Evolutionary conservation across 1,140 invertebrate genomes (phyloP).

Genomic region (Halictus rubicundus): DNA sequence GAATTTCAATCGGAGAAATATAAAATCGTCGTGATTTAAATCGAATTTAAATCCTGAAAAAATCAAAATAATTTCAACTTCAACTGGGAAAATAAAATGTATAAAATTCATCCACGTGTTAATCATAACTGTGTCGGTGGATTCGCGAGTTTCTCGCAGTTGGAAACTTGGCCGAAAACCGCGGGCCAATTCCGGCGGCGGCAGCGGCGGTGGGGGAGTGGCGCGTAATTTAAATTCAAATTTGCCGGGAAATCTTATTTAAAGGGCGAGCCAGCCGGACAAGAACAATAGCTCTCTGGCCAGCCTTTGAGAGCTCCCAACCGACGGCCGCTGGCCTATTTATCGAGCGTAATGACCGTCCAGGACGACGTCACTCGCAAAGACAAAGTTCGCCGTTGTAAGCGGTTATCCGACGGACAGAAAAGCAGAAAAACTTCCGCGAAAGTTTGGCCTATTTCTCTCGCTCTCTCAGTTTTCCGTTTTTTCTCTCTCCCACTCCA

Average conservation of each 20-base stretch:
- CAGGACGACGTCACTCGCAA: constrained; percentile 23
- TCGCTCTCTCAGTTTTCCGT: too few relatives aligned
- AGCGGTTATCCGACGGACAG: constrained; percentile 12
- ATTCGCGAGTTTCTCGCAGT: not conserved
- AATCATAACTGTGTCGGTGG: too few relatives aligned
- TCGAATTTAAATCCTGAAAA: too few relatives aligned
- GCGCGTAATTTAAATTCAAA: constrained; percentile 21
- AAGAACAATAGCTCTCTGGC: constrained; percentile 4
- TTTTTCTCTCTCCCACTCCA: too few relatives aligned
- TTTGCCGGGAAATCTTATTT: constrained; percentile 17
- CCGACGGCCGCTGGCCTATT: not conserved
- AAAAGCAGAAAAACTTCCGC: constrained; percentile 24
- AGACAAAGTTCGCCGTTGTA: constrained; percentile 32
- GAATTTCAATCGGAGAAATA: too few relatives aligned
- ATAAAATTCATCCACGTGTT: too few relatives aligned
- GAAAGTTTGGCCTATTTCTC: constrained; percentile 32
- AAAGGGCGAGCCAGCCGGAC: not conserved
- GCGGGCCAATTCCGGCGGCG: not conserved
- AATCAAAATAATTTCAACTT: too few relatives aligned
- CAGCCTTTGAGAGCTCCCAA: not conserved
- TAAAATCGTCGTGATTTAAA: too few relatives aligned
- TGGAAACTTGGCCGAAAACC: not conserved
- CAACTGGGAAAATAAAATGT: too few relatives aligned
- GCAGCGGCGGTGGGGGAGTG: too few relatives aligned
- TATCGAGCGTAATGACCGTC: constrained; percentile 35